phyloP scores from a whole-genome alignment of 2,797 vertebrate species.

The Linurgus olivaceus region DNA sequence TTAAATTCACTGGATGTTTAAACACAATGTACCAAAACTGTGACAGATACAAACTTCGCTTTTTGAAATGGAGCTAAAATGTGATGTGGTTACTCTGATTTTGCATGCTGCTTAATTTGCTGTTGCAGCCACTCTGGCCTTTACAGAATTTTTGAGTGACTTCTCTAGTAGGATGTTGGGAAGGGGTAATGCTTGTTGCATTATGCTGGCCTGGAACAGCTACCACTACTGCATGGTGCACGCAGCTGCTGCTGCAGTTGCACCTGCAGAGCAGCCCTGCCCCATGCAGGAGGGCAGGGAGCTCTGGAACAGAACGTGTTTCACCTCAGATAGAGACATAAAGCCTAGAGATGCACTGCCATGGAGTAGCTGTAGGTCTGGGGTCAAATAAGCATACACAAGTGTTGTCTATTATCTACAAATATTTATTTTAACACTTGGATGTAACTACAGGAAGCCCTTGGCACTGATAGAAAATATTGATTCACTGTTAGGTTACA shows the following conservation, averaged over 20 bases:
- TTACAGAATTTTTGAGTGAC: neutral
- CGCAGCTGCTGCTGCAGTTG: neutral
- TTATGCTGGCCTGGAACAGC: conserved; percentile 11
- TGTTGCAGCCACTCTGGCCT: neutral
- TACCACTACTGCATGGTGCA: neutral
- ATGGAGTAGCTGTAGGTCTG: conserved; percentile 56
- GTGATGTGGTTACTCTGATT: neutral
- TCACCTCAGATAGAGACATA: neutral
- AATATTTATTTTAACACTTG: conserved; percentile 87
- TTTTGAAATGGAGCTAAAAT: neutral
- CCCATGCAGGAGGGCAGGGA: neutral
- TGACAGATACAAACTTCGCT: neutral
- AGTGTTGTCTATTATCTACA: conserved; percentile 82
- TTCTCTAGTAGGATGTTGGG: neutral
- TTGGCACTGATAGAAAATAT: conserved; percentile 95
- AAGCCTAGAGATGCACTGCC: neutral
- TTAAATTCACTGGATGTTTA: neutral
- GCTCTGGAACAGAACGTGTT: neutral
- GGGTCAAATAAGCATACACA: conserved; percentile 79
- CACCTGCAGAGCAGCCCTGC: neutral
- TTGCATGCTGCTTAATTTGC: neutral
- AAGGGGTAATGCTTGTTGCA: neutral
- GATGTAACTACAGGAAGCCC: conserved; percentile 87
- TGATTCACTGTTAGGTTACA: conserved; percentile 94
- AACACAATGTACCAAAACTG: accelerated